Base-by-base conservation (phyloP, 2,113 vertebrate genomes). In the Paedocypris sp. region DNA sequence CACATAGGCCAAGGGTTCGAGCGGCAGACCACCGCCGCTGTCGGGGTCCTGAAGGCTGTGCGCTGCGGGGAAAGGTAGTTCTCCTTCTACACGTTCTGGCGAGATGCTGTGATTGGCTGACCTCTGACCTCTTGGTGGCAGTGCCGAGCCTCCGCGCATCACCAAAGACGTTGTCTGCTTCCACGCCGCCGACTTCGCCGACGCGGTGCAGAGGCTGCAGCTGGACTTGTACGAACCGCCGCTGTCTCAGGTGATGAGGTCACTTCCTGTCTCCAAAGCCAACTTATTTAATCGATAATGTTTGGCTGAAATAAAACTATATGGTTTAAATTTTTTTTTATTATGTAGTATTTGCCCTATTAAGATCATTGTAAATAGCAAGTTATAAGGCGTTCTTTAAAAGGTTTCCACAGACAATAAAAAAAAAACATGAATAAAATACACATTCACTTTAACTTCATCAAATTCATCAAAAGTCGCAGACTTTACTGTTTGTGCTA, bases 101-200 rank as follows among this genome's bases (percentile, higher is more conserved):
- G n/a, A n/a, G n/a, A 25, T n/a, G 5, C 7, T 22, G 20, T 9
- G 11, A 13, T 2, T 12, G 13, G 28, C 50, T 31, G 11, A 32
- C 2, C 5, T 39, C 29, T 36, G 35, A n/a, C 31, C 33, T 53
- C 18, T 2, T 46, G 19, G 60, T 45, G 72, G 36, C 62, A 97
- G 93, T 81, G 76, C 85, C 68, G 85, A 92, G 69, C 91, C 93
- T 79, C 89, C 93, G 76, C 90, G 91, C 73, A 92, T 98, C 82
- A 98, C 94, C 91, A 98, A 98, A 97, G 94, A 98, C 69, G 94
- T 98, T 29, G 85, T 98, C 77, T 97, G 93, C 87, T 98, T 97
- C 83, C 93, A 97, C 47, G 93, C 94, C 39, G 90, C 84, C 70
- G 94, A 98, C 75, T 98, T 98, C 74, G 66, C 89, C 63, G 88